phyloP scores from a whole-genome alignment of 2,888 invertebrate species.

The Drosophila macrospina region DNA sequence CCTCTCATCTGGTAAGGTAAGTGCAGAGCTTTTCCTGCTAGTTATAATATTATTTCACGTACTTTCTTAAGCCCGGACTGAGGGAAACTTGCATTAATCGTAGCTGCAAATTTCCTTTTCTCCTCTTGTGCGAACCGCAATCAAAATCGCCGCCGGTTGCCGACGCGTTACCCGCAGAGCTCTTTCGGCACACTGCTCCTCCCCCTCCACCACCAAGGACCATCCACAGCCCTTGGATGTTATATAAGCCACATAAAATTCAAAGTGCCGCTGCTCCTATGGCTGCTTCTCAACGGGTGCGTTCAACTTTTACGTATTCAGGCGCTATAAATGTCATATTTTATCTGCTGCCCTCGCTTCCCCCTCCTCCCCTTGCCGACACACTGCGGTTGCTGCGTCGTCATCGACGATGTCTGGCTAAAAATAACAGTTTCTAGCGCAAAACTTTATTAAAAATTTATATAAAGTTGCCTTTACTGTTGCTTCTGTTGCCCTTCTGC shows the following conservation, averaged over 20 bases:
- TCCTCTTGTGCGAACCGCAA: constrained; percentile 43
- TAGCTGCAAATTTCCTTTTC: constrained; percentile 41
- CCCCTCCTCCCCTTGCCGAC: not conserved
- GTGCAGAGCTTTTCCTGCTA: constrained; percentile 1
- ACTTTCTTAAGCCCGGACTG: constrained; percentile 8
- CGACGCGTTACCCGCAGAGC: constrained; percentile 46
- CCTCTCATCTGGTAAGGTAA: not conserved
- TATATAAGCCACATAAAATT: constrained; percentile 71
- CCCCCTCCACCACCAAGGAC: too few relatives aligned
- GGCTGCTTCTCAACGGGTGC: constrained; percentile 66
- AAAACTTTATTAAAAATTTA: constrained; percentile 80
- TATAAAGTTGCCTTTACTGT: constrained; percentile 54
- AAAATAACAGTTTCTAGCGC: constrained; percentile 73
- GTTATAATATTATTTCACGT: constrained; percentile 21
- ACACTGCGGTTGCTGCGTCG: constrained; percentile 20
- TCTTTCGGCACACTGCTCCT: not conserved
- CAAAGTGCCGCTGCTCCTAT: constrained; percentile 51
- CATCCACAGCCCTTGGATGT: constrained; percentile 2
- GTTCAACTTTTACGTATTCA: constrained; percentile 78
- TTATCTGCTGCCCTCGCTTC: constrained; percentile 54
- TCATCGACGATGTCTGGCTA: constrained; percentile 49
- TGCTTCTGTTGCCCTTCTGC: constrained; percentile 9
- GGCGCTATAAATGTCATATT: constrained; percentile 80
- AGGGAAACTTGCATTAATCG: constrained; percentile 25
- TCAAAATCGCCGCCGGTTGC: constrained; percentile 49